Evolutionary conservation across 2,797 vertebrate genomes (phyloP), one percentile per base, ranked within the genome.

Genomic region (Threskiornis aethiopicus): DNA sequence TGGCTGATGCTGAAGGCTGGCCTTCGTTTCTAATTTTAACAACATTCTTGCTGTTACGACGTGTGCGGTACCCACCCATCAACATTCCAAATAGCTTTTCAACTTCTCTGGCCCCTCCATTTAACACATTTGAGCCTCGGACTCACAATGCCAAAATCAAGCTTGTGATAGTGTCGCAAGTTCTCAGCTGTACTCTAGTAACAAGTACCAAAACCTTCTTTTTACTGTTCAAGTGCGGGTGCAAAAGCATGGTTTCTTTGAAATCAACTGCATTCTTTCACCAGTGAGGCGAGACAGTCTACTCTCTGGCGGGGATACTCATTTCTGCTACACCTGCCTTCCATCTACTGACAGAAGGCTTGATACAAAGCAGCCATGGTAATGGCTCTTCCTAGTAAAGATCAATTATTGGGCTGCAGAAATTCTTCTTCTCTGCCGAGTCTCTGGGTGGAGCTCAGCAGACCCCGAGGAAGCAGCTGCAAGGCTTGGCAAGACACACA

Each of bases 21-120:
- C 62, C 37, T 87, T 84, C 87, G 87, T 84, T 94, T 89, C 85
- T 67, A 67, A 69, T 89, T 91, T 89, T 91, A 87, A 65, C 44
- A 78, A 47, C 75, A 78, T 78, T 64, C 54, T 70, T 87, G 80
- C 89, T 1, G 0, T 19, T 72, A 57, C 78, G 11, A 67, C 0
- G 1, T 52, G 42, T 61, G 82, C 37, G 75, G 84, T 16, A 92
- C 71, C 49, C 86, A 92, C 71, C 49, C 86, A 61, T 11, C 2
- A 33, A 33, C 58, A 65, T 71, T 71, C 65, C 84, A 87, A 75
- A 51, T 2, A 42, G 41, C 87, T 93, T 95, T 79, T 51, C 62
- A 59, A 41, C 67, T 52, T 87, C 51, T 55, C 66, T 42, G 78
- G 73, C 81, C 41, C 57, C 44, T 55, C 21, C 51, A 25, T 21